These are phyloP conservation scores for Enteromius fasciolatus DNA, from an alignment of 2,797 vertebrate species.

Conservation along the genomic window DNA sequence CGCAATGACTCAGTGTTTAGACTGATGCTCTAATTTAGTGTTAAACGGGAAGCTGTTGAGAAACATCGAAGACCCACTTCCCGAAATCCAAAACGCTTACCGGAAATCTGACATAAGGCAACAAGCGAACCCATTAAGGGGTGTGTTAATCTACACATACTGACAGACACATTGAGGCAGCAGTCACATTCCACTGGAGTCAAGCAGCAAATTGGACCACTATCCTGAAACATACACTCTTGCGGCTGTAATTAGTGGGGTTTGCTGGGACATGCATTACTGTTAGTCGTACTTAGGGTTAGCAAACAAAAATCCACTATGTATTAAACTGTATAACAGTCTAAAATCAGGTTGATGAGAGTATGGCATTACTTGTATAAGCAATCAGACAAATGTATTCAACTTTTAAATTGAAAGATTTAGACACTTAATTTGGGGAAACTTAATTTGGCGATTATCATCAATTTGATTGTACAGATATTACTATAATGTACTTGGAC, in stretches of 20 bases:
- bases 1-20: conserved; percentile 43
- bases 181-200: conserved; percentile 81
- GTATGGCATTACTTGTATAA: neutral
- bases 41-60: conserved; percentile 55
- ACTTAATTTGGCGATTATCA: too few species aligned
- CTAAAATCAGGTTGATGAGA: neutral
- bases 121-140: conserved; percentile 63
- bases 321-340: too few species aligned
- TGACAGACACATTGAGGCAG: conserved; percentile 82
- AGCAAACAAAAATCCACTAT: neutral
- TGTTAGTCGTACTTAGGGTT: conserved; percentile 5
- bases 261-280: conserved; percentile 6
- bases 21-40: conserved; percentile 48
- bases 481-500: too few species aligned
- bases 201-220: conserved; percentile 76
- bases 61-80: conserved; percentile 66
- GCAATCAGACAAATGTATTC: neutral
- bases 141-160: conserved; percentile 70
- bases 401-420: neutral
- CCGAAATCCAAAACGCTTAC: conserved; percentile 69
- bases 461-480: too few species aligned
- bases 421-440: neutral
- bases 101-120: conserved; percentile 77
- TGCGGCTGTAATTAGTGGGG: neutral
- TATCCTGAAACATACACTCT: conserved; percentile 55